These are phyloP conservation scores for Mirza zaza DNA, from an alignment of 2,113 vertebrate species.

Conservation along the genomic window DNA sequence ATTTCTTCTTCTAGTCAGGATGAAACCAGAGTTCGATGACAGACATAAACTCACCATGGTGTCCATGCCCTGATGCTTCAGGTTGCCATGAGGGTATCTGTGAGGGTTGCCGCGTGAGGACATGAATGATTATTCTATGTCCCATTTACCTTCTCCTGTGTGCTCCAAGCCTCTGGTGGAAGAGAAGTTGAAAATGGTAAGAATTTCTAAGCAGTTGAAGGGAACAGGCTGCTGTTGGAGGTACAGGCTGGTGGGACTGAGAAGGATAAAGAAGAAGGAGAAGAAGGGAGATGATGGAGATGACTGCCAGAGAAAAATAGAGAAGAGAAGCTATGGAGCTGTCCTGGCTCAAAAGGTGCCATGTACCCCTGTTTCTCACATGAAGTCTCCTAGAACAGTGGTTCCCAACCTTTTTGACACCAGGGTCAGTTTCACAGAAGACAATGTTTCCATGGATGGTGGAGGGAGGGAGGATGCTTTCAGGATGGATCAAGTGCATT, in stretches of 20 bases:
- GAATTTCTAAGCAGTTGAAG: not conserved
- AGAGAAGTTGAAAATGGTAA: not conserved
- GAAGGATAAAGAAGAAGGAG: not conserved
- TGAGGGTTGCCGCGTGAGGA: not conserved
- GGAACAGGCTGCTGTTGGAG: not conserved
- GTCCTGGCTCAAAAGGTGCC: not conserved
- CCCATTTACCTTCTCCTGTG: not conserved
- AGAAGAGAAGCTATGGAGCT: not conserved
- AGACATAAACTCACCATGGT: not conserved
- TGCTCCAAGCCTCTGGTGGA: not conserved
- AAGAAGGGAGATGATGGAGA: not conserved
- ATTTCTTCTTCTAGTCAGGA: not conserved
- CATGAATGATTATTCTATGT: not conserved
- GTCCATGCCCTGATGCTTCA: not conserved
- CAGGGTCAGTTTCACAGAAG: too few relatives aligned
- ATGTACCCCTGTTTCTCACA: not conserved
- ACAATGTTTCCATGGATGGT: too few relatives aligned
- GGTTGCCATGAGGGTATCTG: too few relatives aligned
- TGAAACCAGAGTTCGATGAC: not conserved
- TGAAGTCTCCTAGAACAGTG: not conserved
- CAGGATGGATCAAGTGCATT: too few relatives aligned
- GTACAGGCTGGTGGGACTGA: not conserved
- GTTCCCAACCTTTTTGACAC: too few relatives aligned
- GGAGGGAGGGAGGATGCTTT: too few relatives aligned
- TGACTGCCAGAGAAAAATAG: not conserved